Conservation (phyloP, 2,888 invertebrate genomes). For the Onchidella celtica region DNA sequence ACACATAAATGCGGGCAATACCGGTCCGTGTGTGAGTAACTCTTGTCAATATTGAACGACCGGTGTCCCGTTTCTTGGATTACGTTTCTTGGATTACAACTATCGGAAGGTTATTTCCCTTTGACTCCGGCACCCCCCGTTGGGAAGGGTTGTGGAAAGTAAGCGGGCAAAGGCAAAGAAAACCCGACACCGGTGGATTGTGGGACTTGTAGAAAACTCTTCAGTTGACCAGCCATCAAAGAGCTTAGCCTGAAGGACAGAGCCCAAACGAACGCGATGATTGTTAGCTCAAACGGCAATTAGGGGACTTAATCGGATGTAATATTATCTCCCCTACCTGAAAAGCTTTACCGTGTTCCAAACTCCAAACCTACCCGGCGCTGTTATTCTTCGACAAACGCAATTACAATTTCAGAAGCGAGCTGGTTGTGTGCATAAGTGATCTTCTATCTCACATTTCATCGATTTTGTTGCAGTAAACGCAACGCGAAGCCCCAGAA, state of each 20-base stretch:
- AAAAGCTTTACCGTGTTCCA: constrained; percentile 8
- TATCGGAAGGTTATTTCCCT: constrained; percentile 9
- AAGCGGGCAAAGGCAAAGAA: not conserved
- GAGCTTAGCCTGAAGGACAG: not conserved
- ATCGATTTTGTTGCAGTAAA: no score
- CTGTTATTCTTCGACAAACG: constrained; percentile 7
- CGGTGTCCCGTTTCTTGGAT: constrained; percentile 16
- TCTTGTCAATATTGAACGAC: constrained; percentile 16
- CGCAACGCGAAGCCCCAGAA: no score
- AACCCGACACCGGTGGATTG: not conserved
- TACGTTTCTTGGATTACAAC: constrained; percentile 25
- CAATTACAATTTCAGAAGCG: no score
- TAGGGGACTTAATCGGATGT: constrained; percentile 21
- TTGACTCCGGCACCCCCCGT: not conserved
- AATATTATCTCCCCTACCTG: not conserved
- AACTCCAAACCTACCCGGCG: not conserved
- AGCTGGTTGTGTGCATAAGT: no score
- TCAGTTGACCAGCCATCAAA: constrained; percentile 13
- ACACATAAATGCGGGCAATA: not conserved
- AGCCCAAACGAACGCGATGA: not conserved
- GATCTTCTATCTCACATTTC: no score
- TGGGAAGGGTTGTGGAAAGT: no score
- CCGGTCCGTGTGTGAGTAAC: not conserved
- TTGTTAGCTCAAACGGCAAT: constrained; percentile 15
- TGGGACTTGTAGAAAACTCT: not conserved